Evolutionary conservation across 2,113 vertebrate species (phyloP).

Genomic region (Echinops telfairi): DNA sequence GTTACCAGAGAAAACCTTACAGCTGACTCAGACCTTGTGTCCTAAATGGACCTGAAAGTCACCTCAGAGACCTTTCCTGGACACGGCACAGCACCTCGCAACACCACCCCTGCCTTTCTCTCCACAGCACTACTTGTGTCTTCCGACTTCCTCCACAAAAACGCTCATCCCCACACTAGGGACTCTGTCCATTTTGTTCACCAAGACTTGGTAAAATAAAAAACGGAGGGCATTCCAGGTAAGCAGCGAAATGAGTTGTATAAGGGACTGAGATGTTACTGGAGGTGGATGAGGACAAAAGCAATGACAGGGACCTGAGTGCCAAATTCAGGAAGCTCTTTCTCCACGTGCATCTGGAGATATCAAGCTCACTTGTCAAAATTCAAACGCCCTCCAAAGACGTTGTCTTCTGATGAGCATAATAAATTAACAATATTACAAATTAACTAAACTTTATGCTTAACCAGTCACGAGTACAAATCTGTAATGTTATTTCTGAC

Average conservation of each 20-base stretch:
- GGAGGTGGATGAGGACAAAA: neutral
- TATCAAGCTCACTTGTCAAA: neutral
- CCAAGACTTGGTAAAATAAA: neutral
- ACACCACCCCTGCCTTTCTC: neutral
- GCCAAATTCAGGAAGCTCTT: conserved; percentile 28
- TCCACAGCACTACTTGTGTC: neutral
- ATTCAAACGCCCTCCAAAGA: conserved; percentile 26
- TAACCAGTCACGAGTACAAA: conserved; percentile 37
- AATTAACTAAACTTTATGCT: conserved; percentile 51
- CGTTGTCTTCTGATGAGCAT: neutral
- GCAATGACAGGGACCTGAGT: neutral
- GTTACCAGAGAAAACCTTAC: neutral
- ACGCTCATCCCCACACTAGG: neutral
- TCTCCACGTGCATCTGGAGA: neutral
- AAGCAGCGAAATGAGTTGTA: neutral
- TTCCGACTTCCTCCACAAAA: neutral
- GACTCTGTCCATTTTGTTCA: neutral
- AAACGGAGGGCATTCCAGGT: neutral
- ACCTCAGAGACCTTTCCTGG: neutral
- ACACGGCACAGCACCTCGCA: neutral
- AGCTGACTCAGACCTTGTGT: neutral
- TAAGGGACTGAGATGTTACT: neutral
- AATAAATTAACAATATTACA: neutral
- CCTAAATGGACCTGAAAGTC: neutral
- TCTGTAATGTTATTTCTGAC: conserved; percentile 54